These are phyloP conservation scores for Epizoanthus rinbou DNA, from an alignment of 92 coral and sea anemone genomes.

Conservation along the genomic window DNA sequence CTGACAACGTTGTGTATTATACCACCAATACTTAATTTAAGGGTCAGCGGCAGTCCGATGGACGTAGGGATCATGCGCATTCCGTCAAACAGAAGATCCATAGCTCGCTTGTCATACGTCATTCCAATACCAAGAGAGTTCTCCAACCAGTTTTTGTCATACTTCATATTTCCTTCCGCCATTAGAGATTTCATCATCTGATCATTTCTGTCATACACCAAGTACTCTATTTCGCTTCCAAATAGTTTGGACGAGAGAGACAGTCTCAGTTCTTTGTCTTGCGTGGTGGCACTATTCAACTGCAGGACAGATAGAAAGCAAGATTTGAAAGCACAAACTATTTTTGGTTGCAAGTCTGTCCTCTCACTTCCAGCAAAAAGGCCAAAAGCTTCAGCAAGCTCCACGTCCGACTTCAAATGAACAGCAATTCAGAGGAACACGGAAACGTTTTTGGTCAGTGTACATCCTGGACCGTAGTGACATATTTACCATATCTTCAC, in stretches of 20 bases:
- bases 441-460: too few relatives aligned
- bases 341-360: too few relatives aligned
- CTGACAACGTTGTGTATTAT: slow-evolving; percentile 18
- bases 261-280: slow-evolving; percentile 46
- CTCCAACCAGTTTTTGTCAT: slow-evolving; percentile 62
- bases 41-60: slow-evolving; percentile 55
- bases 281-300: slow-evolving; percentile 37
- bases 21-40: slow-evolving; percentile 45
- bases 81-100: slow-evolving; percentile 57
- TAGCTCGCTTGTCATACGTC: slow-evolving; percentile 50
- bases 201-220: slow-evolving; percentile 43
- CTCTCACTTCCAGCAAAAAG: too few relatives aligned
- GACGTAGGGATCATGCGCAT: slow-evolving; percentile 56
- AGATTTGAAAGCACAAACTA: not conserved
- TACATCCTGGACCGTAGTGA: too few relatives aligned
- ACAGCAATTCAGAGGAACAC: too few relatives aligned
- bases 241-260: slow-evolving; percentile 61
- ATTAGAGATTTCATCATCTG: slow-evolving; percentile 35
- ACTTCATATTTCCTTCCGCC: slow-evolving; percentile 45
- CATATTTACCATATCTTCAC: too few relatives aligned
- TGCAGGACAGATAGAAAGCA: not conserved
- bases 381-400: too few relatives aligned
- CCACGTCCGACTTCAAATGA: too few relatives aligned
- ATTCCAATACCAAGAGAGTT: slow-evolving; percentile 53
- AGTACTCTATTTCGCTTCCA: slow-evolving; percentile 55